Base-by-base conservation (phyloP, 2,113 vertebrate species). In the Prionailurus bengalensis region DNA sequence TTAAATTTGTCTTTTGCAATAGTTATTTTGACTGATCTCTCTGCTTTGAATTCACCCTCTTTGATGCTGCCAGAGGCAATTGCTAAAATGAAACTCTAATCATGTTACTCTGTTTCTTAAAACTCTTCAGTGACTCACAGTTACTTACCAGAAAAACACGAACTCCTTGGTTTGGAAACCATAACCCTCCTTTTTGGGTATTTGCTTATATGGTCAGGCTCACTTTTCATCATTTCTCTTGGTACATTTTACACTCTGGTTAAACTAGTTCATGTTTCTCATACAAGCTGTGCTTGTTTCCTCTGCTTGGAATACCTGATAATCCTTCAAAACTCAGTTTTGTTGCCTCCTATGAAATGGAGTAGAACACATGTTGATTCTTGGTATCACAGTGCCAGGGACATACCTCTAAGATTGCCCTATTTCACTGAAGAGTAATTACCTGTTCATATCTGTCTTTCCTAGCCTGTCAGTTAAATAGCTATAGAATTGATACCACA, bases 21-120 rank as follows among this genome's bases (percentile, higher is more conserved):
- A 81, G 91, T 88, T 12, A 11, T 76, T 88, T 94, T 89, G 58
- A 94, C n/a, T 88, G 65, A 91, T 84, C 33, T 93, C 36, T 91
- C 33, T 92, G 45, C 82, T 91, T 91, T 84, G 36, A 80, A 51
- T 94, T 94, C 21, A 68, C 27, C 39, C 4, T 82, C 10, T 1
- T 53, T 7, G 45, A 42, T 95, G 55, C 51, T 92, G 48, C 78
- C 55, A 89, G 79, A 76, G 48, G 36, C 12, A 85, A 25, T 87
- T 65, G 94, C 19, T 90, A 92, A 94, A 89, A 63, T 95, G 78
- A 94, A 92, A 63, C 58, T 85, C 16, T 61, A 84, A 79, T 68
- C 33, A 58, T 74, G 36, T 79, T 82, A 66, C 39, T 80, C 2
- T 89, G 65, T 31, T 81, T 89, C 70, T 91, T 94, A 70, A 95